These are phyloP conservation scores for Heliconius ismenius DNA, from an alignment of 2,888 invertebrate genomes.

Conservation along the genomic window DNA sequence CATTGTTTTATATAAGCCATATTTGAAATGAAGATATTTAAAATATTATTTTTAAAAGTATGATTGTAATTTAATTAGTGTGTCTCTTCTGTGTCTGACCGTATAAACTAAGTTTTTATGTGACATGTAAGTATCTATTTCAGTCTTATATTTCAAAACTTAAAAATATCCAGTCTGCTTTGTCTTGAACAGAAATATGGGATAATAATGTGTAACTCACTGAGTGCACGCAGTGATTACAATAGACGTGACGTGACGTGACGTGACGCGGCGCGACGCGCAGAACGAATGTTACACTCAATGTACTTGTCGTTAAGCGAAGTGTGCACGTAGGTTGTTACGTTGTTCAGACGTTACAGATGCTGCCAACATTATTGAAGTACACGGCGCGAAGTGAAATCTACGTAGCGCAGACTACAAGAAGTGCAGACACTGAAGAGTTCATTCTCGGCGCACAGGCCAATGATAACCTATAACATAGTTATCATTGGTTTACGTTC, in stretches of 20 bases:
- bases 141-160: constrained; percentile 14
- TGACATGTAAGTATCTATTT: constrained; percentile 12
- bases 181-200: constrained; percentile 68
- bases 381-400: constrained; percentile 78
- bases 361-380: constrained; percentile 76
- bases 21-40: neutral
- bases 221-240: constrained; percentile 81
- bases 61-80: neutral
- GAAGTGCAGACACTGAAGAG: constrained; percentile 81
- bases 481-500: constrained; percentile 81
- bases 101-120: constrained; percentile 13
- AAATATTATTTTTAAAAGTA: neutral
- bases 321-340: constrained; percentile 78
- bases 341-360: constrained; percentile 78
- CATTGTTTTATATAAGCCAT: neutral
- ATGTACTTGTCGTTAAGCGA: constrained; percentile 74
- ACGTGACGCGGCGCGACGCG: constrained; percentile 71
- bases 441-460: constrained; percentile 82
- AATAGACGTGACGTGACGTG: constrained; percentile 75
- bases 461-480: constrained; percentile 83
- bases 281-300: constrained; percentile 74
- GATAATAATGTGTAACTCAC: constrained; percentile 80
- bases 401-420: constrained; percentile 82
- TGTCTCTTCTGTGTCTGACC: constrained; percentile 42
- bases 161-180: constrained; percentile 35